Percentiles rank a stretch among this genome's conserved stretches.
Conservation (phyloP, 35 echinoderm and acorn worm species). For the Hemicentrotus pulcherrimus region DNA sequence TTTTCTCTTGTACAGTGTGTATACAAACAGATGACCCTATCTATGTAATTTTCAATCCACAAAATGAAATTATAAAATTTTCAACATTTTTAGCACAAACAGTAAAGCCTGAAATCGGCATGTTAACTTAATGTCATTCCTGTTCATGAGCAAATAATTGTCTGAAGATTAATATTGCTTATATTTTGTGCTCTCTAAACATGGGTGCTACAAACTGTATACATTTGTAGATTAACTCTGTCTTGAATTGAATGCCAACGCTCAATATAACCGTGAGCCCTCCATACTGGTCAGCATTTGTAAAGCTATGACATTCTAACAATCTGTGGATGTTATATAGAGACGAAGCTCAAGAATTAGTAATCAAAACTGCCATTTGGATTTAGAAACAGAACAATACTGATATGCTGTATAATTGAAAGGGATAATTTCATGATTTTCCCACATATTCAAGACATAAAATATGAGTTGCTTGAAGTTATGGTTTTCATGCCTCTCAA, state of each 20-base stretch:
- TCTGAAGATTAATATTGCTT: not conserved
- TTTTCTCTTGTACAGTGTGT: slow-evolving; percentile 37
- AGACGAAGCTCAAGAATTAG: no score
- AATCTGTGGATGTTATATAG: no score
- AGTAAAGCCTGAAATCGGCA: not conserved
- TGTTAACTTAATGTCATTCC: not conserved
- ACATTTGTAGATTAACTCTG: no score
- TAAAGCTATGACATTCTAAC: no score
- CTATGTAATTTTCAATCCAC: not conserved
- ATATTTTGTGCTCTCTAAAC: no score
- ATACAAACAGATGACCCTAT: not conserved
- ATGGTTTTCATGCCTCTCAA: not conserved
- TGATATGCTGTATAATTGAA: no score
- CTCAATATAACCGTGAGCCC: not conserved
- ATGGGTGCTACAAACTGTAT: no score
- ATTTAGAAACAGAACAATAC: no score
- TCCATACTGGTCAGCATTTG: not conserved
- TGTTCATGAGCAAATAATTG: not conserved
- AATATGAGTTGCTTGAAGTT: not conserved
- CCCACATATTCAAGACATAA: no score
- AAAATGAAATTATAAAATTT: not conserved
- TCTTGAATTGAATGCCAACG: no score
- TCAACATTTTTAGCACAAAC: not conserved
- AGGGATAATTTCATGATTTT: no score
- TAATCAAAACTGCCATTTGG: no score